Conservation (phyloP, 1,140 invertebrate species). For the Drosophila burlai region DNA sequence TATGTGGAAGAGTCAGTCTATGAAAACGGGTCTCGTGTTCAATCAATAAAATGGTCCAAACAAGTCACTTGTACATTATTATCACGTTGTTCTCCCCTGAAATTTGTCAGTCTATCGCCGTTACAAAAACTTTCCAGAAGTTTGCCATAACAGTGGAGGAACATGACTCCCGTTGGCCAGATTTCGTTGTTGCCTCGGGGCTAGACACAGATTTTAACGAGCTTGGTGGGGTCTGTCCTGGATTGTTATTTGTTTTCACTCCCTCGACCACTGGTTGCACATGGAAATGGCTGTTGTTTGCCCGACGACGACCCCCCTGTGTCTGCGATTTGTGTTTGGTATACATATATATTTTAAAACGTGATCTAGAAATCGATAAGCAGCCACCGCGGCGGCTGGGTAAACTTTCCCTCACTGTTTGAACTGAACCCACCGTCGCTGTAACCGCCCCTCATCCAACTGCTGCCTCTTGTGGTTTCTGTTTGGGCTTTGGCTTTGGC, state of each 20-base stretch:
- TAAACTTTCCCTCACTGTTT: constrained; percentile 46
- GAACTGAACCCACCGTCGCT: constrained; percentile 21
- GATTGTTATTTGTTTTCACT: constrained; percentile 5
- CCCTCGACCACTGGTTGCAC: constrained; percentile 37
- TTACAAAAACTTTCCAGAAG: constrained; percentile 32
- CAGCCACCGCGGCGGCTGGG: constrained; percentile 24
- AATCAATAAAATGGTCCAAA: constrained; percentile 20
- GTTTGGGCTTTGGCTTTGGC: constrained; percentile 20
- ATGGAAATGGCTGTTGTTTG: constrained; percentile 38
- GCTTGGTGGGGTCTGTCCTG: background rate
- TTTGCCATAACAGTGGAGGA: constrained; percentile 1
- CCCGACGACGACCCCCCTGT: constrained; percentile 8
- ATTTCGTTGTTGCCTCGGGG: constrained; percentile 11
- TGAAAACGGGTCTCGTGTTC: background rate
- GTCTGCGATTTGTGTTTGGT: constrained; percentile 54
- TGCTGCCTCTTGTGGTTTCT: constrained; percentile 21
- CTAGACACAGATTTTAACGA: constrained; percentile 43
- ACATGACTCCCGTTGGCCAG: constrained; percentile 16
- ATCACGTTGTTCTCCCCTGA: background rate
- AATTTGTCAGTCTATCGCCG: constrained; percentile 10
- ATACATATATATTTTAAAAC: constrained; percentile 57
- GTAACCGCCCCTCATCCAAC: background rate
- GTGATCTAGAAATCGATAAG: constrained; percentile 75
- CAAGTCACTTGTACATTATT: constrained; percentile 8
- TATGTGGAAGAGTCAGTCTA: constrained; percentile 2